These are phyloP conservation scores for Pachymerium ferrugineum DNA, from an alignment of 2,888 invertebrate genomes.

Conservation along the genomic window DNA sequence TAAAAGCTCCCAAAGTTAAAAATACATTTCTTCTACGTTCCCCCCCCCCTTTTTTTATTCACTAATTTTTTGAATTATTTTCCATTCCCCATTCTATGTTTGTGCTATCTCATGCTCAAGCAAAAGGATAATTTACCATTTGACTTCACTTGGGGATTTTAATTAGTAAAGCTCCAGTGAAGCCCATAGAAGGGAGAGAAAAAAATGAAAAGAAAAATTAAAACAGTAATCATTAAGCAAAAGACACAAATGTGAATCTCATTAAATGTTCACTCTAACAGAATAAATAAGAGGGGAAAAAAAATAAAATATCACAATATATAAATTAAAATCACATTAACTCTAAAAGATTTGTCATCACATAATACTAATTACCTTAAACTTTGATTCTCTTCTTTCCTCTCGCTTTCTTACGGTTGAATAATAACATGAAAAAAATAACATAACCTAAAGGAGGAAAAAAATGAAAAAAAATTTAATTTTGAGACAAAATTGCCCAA, in stretches of 20 bases:
- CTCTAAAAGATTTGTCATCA: no score
- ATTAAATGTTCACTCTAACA: background rate
- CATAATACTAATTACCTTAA: no score
- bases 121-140: slow-evolving; percentile 8
- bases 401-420: no score
- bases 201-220: background rate
- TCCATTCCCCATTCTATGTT: background rate
- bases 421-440: no score
- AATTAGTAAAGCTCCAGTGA: slow-evolving; percentile 6
- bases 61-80: slow-evolving; percentile 13
- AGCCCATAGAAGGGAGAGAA: background rate
- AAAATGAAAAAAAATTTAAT: no score
- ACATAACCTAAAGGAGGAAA: no score
- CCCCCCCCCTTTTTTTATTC: background rate
- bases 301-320: no score
- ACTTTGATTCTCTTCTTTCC: no score
- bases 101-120: slow-evolving; percentile 7
- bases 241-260: background rate
- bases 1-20: background rate
- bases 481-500: no score
- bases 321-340: background rate
- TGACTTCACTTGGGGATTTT: slow-evolving; percentile 7
- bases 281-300: background rate
- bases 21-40: background rate
- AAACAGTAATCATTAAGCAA: background rate